phyloP scores from a whole-genome alignment of 2,797 vertebrate species.

The Ambastaia sidthimunki region DNA sequence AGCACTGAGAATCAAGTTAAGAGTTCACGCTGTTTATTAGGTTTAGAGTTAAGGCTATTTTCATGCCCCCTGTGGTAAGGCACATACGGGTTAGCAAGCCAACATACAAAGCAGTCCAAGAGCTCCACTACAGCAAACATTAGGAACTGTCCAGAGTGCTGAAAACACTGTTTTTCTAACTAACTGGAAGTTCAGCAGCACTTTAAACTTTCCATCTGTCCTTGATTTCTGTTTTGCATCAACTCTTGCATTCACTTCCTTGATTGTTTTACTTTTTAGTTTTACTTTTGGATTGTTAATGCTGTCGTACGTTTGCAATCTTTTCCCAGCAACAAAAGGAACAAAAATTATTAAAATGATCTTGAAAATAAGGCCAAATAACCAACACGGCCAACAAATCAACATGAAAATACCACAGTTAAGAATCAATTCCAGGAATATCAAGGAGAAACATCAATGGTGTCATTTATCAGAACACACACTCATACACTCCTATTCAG shows the following conservation, averaged over 20 bases:
- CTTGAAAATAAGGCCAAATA: no score
- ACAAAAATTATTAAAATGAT: no score
- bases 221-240: not conserved
- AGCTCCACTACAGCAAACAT: not conserved
- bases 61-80: slow-evolving; percentile 8
- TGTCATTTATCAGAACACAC: slow-evolving; percentile 5
- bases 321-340: no score
- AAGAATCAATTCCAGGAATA: slow-evolving; percentile 21
- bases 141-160: slow-evolving; percentile 39
- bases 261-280: not conserved
- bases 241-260: not conserved
- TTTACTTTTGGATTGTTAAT: not conserved
- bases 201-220: not conserved
- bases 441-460: not conserved
- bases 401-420: not conserved
- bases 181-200: not conserved
- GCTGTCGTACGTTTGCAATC: not conserved
- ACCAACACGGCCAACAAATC: no score
- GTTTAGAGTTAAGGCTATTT: slow-evolving; percentile 22
- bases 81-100: slow-evolving; percentile 12
- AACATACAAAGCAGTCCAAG: slow-evolving; percentile 7
- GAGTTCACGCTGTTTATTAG: slow-evolving; percentile 22
- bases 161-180: slow-evolving; percentile 7
- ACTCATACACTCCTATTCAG: slow-evolving; percentile 2
- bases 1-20: not conserved